phyloP scores from a whole-genome alignment of 2,113 vertebrate species.

The Hiodon alosoides region DNA sequence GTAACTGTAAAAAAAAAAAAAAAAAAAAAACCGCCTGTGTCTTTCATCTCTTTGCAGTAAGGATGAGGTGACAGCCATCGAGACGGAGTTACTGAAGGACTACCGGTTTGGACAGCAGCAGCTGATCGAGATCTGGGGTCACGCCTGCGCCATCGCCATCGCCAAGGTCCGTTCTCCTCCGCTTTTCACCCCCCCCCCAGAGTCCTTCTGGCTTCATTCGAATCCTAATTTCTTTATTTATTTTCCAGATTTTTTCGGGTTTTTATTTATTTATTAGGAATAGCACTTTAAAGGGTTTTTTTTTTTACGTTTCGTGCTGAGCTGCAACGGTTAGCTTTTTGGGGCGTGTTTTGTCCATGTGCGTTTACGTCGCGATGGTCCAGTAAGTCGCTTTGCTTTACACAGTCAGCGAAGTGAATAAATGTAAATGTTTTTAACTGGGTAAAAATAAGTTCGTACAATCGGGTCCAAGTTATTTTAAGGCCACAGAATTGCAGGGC shows the following conservation, averaged over 20 bases:
- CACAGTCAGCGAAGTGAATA: neutral
- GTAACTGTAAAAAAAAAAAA: too few species aligned
- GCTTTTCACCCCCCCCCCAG: neutral
- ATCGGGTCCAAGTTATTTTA: neutral
- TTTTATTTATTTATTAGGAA: neutral
- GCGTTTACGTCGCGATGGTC: too few species aligned
- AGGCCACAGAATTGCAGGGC: constrained; percentile 9
- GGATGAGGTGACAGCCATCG: constrained; percentile 73
- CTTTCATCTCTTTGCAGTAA: constrained; percentile 58
- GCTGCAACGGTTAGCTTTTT: too few species aligned
- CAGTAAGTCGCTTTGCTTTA: too few species aligned
- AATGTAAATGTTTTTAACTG: neutral
- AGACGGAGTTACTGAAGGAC: constrained; percentile 81
- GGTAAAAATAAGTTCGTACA: constrained; percentile 6
- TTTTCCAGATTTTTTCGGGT: too few species aligned
- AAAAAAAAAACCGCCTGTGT: too few species aligned
- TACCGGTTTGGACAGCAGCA: constrained; percentile 86
- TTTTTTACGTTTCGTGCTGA: too few species aligned
- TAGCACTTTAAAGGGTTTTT: neutral
- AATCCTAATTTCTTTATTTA: neutral
- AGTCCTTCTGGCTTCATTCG: neutral
- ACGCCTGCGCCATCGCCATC: constrained; percentile 81
- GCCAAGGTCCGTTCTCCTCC: constrained; percentile 69
- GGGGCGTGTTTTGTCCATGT: too few species aligned
- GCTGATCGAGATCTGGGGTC: constrained; percentile 86